A percentile compares a stretch with the other conserved stretches of the same genome.
Evolutionary conservation across 35 echinoderm and acorn worm genomes (phyloP).

Genomic region (Apostichopus japonicus): DNA sequence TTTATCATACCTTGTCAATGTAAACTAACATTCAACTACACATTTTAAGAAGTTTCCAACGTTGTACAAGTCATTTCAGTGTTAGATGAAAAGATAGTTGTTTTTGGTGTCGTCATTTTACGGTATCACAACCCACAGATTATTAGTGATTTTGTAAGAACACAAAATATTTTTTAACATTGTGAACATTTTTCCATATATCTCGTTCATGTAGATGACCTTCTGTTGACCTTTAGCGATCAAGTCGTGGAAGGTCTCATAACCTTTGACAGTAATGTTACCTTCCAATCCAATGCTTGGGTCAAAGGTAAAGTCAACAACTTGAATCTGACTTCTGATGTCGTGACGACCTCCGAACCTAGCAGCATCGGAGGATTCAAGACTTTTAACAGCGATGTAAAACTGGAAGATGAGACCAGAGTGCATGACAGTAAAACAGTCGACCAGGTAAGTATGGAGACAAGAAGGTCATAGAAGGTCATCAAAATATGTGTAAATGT

Average conservation of each 20-base stretch:
- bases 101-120: too few relatives aligned
- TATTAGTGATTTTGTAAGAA: too few relatives aligned
- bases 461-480: too few relatives aligned
- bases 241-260: constrained; percentile 14
- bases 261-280: constrained; percentile 43
- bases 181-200: not conserved
- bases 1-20: too few relatives aligned
- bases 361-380: constrained; percentile 48
- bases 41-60: too few relatives aligned
- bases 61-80: too few relatives aligned
- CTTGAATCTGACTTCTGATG: constrained; percentile 47
- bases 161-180: too few relatives aligned
- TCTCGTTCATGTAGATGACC: not conserved
- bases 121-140: too few relatives aligned
- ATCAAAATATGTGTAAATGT: too few relatives aligned
- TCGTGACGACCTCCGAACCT: constrained; percentile 45
- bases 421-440: constrained; percentile 56
- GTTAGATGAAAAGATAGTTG: too few relatives aligned
- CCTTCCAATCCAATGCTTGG: not conserved
- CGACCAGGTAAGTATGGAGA: constrained; percentile 40
- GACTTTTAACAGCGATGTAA: constrained; percentile 28
- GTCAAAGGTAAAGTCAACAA: constrained; percentile 4
- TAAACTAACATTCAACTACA: too few relatives aligned
- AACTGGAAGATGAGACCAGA: not conserved
- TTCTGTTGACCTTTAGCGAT: constrained; percentile 24